Evolutionary conservation across 2,888 invertebrate genomes (phyloP), one percentile per base, ranked within the genome.

Genomic region (Ophion ellenae): DNA sequence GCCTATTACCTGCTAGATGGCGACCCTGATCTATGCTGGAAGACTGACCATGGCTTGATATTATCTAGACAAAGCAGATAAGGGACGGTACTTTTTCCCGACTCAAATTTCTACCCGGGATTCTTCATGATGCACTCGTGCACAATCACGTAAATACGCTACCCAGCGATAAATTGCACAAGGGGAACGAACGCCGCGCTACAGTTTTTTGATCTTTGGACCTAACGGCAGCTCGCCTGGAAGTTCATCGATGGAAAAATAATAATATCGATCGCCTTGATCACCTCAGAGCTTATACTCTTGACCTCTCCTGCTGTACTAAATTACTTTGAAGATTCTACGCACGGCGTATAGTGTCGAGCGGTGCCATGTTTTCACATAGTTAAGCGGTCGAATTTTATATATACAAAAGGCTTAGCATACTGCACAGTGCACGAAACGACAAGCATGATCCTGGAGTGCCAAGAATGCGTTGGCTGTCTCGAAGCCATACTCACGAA

Each of bases 111-210:
- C 32, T 32, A 32, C 32, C 32, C 32, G 32, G 0, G 6, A 14
- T 24, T 69, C 69, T 36, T 82, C 64, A 69, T 53, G 66, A 63
- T 66, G 45, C 14, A 32, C 63, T 61, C 10, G 24, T 57, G 57
- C 57, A 69, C 28, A 75, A 17, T 45, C 40, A 40, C 40, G 40
- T 40, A 6, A 40, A 64, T 7, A 75, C 20, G 53, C 32, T 53
- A 71, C 71, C 57, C 36, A 40, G 78, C 79, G 53, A 83, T 80
- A 77, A 83, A 85, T 85, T 79, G 78, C 61, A 67, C 80, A 57
- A 80, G 70, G 70, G 59, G 11, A 24, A 24, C 67, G 17, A 61
- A 71, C 40, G 71, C 57, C 47, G 10, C 9, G 74, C 36, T 32
- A 63, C 20, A 75, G 67, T 75, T 59, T 47, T 71, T 61, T 53